Percentiles rank a stretch among this genome's conserved stretches.
phyloP scores from a whole-genome alignment of 2,888 invertebrate species.

The Caenorhabditis wallacei region DNA sequence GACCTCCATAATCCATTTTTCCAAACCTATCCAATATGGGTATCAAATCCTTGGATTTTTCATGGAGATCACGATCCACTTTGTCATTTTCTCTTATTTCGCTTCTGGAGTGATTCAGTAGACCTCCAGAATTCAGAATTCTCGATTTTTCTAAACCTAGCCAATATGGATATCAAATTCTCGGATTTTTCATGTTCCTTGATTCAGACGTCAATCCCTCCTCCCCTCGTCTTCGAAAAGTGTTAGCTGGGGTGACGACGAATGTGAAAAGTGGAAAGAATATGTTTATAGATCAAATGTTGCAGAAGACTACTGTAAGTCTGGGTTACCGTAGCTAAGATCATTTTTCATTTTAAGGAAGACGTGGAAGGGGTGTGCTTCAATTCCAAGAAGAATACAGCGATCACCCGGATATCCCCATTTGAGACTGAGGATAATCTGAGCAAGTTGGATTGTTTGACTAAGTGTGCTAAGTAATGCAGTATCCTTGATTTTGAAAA shows the following conservation, averaged over 20 bases:
- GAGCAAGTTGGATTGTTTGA: constrained; percentile 52
- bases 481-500: too few species aligned
- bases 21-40: background rate
- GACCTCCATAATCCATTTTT: background rate
- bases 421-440: constrained; percentile 53
- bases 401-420: constrained; percentile 25
- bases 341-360: constrained; percentile 59
- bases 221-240: constrained; percentile 24
- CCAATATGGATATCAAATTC: constrained; percentile 1
- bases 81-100: too few species aligned
- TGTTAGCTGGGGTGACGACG: constrained; percentile 44
- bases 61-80: too few species aligned
- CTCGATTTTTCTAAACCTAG: background rate
- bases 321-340: background rate
- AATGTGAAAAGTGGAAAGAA: constrained; percentile 13
- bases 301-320: constrained; percentile 45
- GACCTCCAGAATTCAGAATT: too few species aligned
- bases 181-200: background rate
- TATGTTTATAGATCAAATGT: constrained; percentile 13
- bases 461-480: constrained; percentile 44
- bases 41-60: background rate
- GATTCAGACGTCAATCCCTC: constrained; percentile 16
- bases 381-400: constrained; percentile 42
- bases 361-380: constrained; percentile 60
- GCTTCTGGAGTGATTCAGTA: too few species aligned